Evolutionary conservation across 1,140 invertebrate genomes (phyloP).

Genomic region (Metaphire vulgaris): DNA sequence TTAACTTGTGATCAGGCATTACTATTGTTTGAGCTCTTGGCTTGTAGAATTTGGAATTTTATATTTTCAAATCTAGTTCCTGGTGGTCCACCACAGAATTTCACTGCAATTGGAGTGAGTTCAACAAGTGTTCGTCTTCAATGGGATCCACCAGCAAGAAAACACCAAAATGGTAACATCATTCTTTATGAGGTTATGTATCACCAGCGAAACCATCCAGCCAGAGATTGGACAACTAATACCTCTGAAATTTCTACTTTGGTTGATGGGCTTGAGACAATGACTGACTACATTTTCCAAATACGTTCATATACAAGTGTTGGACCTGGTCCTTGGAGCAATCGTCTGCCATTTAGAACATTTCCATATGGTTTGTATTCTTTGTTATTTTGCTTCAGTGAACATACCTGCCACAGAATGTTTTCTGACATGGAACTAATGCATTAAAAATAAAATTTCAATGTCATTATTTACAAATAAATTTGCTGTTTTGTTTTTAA

Average conservation of each 20-base stretch:
- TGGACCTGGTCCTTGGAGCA: conserved; percentile 83
- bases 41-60: too few relatives aligned
- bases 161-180: conserved; percentile 87
- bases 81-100: conserved; percentile 48
- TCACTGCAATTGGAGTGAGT: conserved; percentile 49
- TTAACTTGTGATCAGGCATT: too few relatives aligned
- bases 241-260: conserved; percentile 72
- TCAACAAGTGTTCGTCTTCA: conserved; percentile 42
- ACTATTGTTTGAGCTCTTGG: too few relatives aligned
- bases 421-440: too few relatives aligned
- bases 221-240: conserved; percentile 69
- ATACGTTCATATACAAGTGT: conserved; percentile 82
- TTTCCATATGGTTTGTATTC: conserved; percentile 52
- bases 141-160: conserved; percentile 80
- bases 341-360: conserved; percentile 73
- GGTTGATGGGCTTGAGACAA: conserved; percentile 86
- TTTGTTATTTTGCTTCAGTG: too few relatives aligned
- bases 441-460: too few relatives aligned
- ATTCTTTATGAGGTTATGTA: conserved; percentile 82
- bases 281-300: conserved; percentile 89
- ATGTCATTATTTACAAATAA: too few relatives aligned
- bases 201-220: conserved; percentile 78
- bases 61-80: too few relatives aligned
- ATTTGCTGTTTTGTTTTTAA: too few relatives aligned
- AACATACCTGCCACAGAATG: too few relatives aligned